Base-by-base conservation (phyloP, 1,140 invertebrate species). In the Littorina saxatilis region DNA sequence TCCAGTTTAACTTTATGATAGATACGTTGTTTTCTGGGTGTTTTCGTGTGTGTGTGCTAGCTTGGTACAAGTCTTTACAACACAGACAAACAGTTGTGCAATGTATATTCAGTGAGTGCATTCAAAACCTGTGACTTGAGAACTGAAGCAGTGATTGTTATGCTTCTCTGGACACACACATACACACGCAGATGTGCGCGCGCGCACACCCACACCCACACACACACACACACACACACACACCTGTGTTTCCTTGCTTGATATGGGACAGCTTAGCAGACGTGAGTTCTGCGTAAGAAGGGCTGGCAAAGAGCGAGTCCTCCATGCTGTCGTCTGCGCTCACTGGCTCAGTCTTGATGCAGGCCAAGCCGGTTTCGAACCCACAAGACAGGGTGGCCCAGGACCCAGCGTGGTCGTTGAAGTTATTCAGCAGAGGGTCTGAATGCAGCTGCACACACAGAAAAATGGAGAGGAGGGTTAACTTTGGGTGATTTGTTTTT, bases 161-260 rank as follows among this genome's bases (percentile, higher is more conserved):
- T n/a, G n/a, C n/a, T n/a, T n/a, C n/a, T n/a, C n/a, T n/a, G n/a
- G n/a, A n/a, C n/a, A n/a, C n/a, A n/a, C n/a, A n/a, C n/a, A n/a
- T n/a, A n/a, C n/a, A n/a, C n/a, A n/a, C n/a, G n/a, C n/a, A n/a
- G n/a, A n/a, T n/a, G n/a, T n/a, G n/a, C n/a, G n/a, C n/a, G n/a
- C n/a, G n/a, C n/a, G n/a, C n/a, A n/a, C n/a, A 37, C 35, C 9
- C 50, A 55, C 47, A 77, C 32, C 3, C 32, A 58, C 47, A 77
- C 9, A 1, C n/a, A 15, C 47, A 74, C 20, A 3, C 9, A 43
- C 37, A 74, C 40, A 74, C 29, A 58, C n/a, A 58, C 47, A 75
- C 47, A 78, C 76, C 76, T 78, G 76, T 63, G 13, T 78, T 32
- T 20, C 58, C 39, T 0, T 39, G 55, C 35, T 61, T 61, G 76